phyloP scores from a whole-genome alignment of 1,140 invertebrate genomes.

The Ips nitidus region DNA sequence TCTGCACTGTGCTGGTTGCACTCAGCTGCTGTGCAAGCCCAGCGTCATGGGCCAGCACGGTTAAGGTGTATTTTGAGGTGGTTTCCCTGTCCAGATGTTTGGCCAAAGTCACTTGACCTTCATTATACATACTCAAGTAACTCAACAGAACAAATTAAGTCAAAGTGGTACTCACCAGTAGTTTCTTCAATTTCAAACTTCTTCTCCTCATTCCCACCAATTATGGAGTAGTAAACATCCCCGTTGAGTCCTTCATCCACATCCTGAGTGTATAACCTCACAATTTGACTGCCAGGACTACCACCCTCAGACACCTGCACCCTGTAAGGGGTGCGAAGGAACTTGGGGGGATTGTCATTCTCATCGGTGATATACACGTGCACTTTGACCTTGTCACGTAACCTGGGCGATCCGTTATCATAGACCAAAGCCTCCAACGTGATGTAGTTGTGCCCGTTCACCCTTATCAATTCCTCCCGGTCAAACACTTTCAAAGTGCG shows the following conservation, averaged over 20 bases:
- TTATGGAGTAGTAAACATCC: constrained; percentile 82
- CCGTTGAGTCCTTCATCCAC: constrained; percentile 89
- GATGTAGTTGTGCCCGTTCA: constrained; percentile 75
- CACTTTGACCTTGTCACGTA: constrained; percentile 86
- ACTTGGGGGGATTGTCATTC: constrained; percentile 90
- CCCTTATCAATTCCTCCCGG: constrained; percentile 77
- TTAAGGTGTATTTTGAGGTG: constrained; percentile 75
- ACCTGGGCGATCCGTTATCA: constrained; percentile 80
- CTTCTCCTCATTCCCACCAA: constrained; percentile 76
- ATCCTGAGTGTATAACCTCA: constrained; percentile 83
- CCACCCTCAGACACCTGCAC: constrained; percentile 85
- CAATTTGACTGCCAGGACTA: constrained; percentile 73
- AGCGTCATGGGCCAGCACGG: constrained; percentile 80
- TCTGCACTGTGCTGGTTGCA: constrained; percentile 72
- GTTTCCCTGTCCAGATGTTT: constrained; percentile 83
- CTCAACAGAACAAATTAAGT: background rate
- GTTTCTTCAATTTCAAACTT: constrained; percentile 83
- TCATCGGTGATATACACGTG: constrained; percentile 86
- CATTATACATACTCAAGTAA: background rate
- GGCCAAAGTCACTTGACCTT: constrained; percentile 74
- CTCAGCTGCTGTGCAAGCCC: constrained; percentile 67
- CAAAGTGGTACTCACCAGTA: constrained; percentile 57
- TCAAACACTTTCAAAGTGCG: constrained; percentile 84
- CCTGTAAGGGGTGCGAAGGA: constrained; percentile 78
- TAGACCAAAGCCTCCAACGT: constrained; percentile 81